phyloP scores from a whole-genome alignment of 2,888 invertebrate genomes.

The Diloba caeruleocephala region DNA sequence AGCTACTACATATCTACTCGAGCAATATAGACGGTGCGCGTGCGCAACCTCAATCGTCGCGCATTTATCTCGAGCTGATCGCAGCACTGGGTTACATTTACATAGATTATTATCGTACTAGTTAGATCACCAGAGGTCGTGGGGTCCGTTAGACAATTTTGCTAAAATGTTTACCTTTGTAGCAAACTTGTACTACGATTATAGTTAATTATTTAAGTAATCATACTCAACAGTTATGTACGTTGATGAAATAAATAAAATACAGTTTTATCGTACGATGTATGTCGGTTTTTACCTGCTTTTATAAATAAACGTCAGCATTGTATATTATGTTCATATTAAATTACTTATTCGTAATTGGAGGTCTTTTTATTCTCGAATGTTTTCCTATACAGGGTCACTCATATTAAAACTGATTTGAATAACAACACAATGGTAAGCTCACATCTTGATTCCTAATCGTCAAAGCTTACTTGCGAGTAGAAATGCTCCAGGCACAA shows the following conservation, averaged over 20 bases:
- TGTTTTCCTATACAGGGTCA: background rate
- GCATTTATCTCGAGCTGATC: constrained; percentile 31
- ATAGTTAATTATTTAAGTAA: constrained; percentile 64
- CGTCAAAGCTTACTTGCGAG: background rate
- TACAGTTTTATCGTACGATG: constrained; percentile 78
- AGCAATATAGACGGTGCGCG: constrained; percentile 15
- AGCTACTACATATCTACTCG: constrained; percentile 21
- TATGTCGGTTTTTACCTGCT: constrained; percentile 85
- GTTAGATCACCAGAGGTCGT: constrained; percentile 15
- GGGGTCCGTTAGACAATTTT: constrained; percentile 24
- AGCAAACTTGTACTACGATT: constrained; percentile 39
- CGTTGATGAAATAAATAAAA: constrained; percentile 65
- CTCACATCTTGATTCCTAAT: background rate
- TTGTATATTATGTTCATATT: constrained; percentile 89
- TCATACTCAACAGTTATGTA: constrained; percentile 66
- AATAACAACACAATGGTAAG: too few relatives aligned
- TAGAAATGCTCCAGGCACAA: too few relatives aligned
- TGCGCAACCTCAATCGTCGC: constrained; percentile 5
- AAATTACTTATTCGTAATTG: constrained; percentile 76
- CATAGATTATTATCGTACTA: constrained; percentile 22
- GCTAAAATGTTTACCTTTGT: constrained; percentile 19
- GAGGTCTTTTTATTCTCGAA: constrained; percentile 55
- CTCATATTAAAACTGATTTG: background rate
- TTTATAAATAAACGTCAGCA: constrained; percentile 87
- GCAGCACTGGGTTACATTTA: constrained; percentile 6